phyloP scores from a whole-genome alignment of 2,888 invertebrate species.

The Digitonthophagus gazella region DNA sequence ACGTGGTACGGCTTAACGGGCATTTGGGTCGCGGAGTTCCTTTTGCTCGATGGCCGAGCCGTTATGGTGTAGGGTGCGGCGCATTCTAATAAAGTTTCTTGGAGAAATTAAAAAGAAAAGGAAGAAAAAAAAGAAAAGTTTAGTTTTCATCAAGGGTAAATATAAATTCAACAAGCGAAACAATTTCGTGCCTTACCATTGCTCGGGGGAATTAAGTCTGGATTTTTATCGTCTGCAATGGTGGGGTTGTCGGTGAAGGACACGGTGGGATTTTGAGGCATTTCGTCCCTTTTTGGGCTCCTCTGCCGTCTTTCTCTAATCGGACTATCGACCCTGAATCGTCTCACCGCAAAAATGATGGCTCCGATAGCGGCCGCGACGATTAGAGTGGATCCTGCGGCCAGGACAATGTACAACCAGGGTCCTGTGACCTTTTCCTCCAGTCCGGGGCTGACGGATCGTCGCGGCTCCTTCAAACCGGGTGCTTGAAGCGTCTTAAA shows the following conservation, averaged over 20 bases:
- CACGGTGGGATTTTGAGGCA: constrained; percentile 45
- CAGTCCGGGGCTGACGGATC: constrained; percentile 45
- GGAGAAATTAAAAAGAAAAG: neutral
- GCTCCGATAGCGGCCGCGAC: constrained; percentile 48
- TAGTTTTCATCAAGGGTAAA: neutral
- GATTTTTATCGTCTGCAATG: constrained; percentile 50
- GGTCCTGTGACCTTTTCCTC: constrained; percentile 40
- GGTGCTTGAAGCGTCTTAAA: constrained; percentile 54
- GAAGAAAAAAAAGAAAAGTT: neutral
- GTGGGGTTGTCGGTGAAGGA: constrained; percentile 43
- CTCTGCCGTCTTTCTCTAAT: constrained; percentile 44
- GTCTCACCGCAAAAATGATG: constrained; percentile 46
- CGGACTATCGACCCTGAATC: constrained; percentile 48
- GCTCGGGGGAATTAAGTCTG: constrained; percentile 50
- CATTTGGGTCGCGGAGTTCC: constrained; percentile 52
- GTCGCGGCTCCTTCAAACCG: constrained; percentile 51
- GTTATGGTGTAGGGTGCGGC: constrained; percentile 50
- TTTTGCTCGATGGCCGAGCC: constrained; percentile 48
- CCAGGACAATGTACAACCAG: constrained; percentile 48
- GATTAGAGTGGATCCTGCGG: constrained; percentile 49
- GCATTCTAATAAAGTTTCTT: constrained; percentile 27
- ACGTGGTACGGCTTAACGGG: constrained; percentile 52
- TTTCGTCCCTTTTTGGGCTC: constrained; percentile 44
- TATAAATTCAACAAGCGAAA: neutral
- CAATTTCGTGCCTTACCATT: constrained; percentile 44